Evolutionary conservation across 2,888 invertebrate species (phyloP).

Genomic region (Adelphocoris suturalis): DNA sequence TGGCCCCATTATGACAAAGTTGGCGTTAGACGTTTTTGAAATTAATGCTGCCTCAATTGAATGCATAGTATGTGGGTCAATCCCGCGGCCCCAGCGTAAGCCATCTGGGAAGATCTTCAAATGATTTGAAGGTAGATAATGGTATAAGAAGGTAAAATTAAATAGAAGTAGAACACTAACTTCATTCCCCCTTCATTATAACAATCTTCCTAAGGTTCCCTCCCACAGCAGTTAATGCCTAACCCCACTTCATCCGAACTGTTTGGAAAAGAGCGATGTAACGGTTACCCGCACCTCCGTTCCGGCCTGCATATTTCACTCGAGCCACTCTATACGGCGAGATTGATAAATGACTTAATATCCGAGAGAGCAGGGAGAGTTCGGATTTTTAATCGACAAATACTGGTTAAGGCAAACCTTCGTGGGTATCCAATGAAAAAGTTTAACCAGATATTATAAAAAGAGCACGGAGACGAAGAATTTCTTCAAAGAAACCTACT

Average conservation of each 20-base stretch:
- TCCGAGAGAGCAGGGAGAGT: not conserved
- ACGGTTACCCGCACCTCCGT: slow-evolving; percentile 17
- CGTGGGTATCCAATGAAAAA: not conserved
- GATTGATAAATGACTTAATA: slow-evolving; percentile 54
- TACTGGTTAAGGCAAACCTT: not conserved
- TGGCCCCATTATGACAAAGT: not conserved
- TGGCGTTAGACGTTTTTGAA: not conserved
- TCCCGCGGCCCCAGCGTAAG: slow-evolving; percentile 34
- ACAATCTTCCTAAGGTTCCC: not conserved
- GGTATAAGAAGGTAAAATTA: slow-evolving; percentile 19
- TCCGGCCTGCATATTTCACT: not conserved
- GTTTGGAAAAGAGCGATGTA: slow-evolving; percentile 14
- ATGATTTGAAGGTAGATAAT: slow-evolving; percentile 51
- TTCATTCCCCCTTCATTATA: slow-evolving; percentile 13
- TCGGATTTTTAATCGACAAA: slow-evolving; percentile 7
- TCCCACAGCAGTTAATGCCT: not conserved
- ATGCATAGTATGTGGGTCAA: slow-evolving; percentile 47
- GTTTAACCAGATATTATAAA: not conserved
- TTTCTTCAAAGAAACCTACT: not conserved
- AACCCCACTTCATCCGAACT: not conserved
- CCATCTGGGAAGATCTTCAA: slow-evolving; percentile 20
- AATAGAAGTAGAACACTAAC: slow-evolving; percentile 10
- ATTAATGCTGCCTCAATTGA: not conserved
- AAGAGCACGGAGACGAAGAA: not conserved
- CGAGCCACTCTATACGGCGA: not conserved